phyloP scores from a whole-genome alignment of 2,888 invertebrate species.

The Abrostola tripartita region DNA sequence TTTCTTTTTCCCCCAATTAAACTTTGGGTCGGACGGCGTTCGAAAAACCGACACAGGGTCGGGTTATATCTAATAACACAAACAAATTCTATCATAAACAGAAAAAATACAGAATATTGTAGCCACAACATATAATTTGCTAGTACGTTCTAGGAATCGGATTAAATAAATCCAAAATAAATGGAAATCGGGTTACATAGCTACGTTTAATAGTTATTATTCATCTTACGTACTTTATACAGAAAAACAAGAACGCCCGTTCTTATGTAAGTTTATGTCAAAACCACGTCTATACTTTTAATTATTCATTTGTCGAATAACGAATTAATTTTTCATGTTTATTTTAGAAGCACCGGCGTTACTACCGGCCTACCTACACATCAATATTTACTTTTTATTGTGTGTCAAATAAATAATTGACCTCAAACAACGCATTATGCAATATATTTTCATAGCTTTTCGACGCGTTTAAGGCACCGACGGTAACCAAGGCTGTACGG shows the following conservation, averaged over 20 bases:
- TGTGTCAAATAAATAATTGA: conserved; percentile 58
- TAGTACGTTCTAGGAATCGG: conserved; percentile 5
- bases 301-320: too few relatives aligned
- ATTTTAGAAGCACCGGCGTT: conserved; percentile 16
- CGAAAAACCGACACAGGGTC: conserved; percentile 9
- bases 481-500: conserved; percentile 43
- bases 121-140: not conserved
- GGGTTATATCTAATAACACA: conserved; percentile 33
- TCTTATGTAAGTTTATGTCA: too few relatives aligned
- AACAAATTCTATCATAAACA: conserved; percentile 14
- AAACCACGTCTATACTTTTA: too few relatives aligned
- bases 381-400: conserved; percentile 49
- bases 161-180: not conserved
- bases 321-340: not conserved
- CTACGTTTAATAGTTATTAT: not conserved
- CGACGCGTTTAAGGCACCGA: conserved; percentile 54
- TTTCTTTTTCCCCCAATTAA: conserved; percentile 19
- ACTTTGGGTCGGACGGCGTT: conserved; percentile 22
- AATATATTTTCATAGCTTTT: conserved; percentile 62
- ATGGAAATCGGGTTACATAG: not conserved
- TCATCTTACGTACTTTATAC: not conserved
- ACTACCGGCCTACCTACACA: conserved; percentile 32
- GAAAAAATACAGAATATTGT: conserved; percentile 10
- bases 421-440: conserved; percentile 56
- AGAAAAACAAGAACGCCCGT: not conserved